Evolutionary conservation across 2,113 vertebrate species (phyloP), one percentile per base, ranked within the genome.

Genomic region (Pelecanoides urinatrix): DNA sequence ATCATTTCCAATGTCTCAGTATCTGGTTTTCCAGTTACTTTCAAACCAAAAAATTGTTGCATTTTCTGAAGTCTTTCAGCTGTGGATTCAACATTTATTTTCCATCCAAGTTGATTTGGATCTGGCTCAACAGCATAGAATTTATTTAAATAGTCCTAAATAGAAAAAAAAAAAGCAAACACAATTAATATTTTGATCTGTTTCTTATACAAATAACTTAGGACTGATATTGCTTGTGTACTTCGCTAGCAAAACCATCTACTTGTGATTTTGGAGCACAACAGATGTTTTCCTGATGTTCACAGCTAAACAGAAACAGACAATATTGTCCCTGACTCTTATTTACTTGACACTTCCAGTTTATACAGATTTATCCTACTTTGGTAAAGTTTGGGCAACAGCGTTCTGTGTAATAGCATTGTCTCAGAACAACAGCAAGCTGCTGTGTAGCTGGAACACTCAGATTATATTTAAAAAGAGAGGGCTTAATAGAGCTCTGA

Each of bases 31-130:
- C 98, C 98, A 12, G 98, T 98, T 66, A 98, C 97, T 62, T 97
- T 94, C 86, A 99, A 94, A 32, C 97, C 95, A 91, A 98, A 98
- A 95, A 98, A 98, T 5, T 93, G 91, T 92, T 98, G 98, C 98
- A 98, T 98, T 97, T 98, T 97, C 55, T 71, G 87, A 65, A 99
- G 90, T 81, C 97, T 98, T 80, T 95, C 90, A 10, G 58, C 50
- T 34, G 79, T 47, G 5, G 91, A 80, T 70, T 89, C 95, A 68
- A 27, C 71, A 62, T 93, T 97, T 49, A 36, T 92, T 91, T 89
- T 98, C 96, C 97, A 97, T 52, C 82, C 93, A 65, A 94, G 96
- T 7, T 96, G 97, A 30, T 88, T 76, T 55, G 95, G 94, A 86
- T 97, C 97, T 85, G 87, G 36, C 59, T 97, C 96, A 95, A 88